These are phyloP conservation scores for Motacilla tschutschensis DNA, from an alignment of 2,113 vertebrate genomes.

Conservation along the genomic window DNA sequence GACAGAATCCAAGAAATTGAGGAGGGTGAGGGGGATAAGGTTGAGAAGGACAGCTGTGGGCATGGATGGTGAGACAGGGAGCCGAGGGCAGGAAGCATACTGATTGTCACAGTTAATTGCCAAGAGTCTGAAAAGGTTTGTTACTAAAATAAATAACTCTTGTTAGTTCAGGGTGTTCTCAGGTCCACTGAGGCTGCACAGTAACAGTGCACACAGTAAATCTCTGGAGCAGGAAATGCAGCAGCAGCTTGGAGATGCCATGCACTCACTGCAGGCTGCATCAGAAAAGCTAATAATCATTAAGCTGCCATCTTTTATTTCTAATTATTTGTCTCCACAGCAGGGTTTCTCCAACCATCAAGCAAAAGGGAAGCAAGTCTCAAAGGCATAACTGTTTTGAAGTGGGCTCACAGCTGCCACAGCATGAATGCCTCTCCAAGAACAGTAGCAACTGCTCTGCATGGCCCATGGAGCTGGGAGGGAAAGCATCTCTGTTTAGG, in stretches of 20 bases:
- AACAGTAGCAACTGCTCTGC: slow-evolving; percentile 25
- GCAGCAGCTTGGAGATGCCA: background rate
- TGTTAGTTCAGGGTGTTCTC: rapidly evolving
- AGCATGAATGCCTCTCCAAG: slow-evolving; percentile 34
- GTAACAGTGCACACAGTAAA: background rate
- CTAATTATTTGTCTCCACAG: slow-evolving; percentile 60
- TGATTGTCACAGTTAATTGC: background rate
- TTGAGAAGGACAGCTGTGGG: background rate
- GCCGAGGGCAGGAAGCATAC: background rate
- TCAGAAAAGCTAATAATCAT: slow-evolving; percentile 21
- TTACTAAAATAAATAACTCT: background rate
- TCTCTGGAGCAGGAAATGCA: background rate
- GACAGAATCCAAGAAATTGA: background rate
- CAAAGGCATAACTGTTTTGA: slow-evolving; percentile 49
- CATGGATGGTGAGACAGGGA: background rate
- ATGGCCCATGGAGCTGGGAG: background rate
- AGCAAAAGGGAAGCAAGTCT: slow-evolving; percentile 12
- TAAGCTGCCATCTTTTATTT: slow-evolving; percentile 57
- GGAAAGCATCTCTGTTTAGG: slow-evolving; percentile 12
- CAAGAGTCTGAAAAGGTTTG: background rate
- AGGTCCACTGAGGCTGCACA: background rate
- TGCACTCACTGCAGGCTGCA: background rate
- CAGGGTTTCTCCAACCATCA: slow-evolving; percentile 30
- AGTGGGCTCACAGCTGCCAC: slow-evolving; percentile 41
- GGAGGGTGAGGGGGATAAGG: background rate